Evolutionary conservation across 2,113 vertebrate species (phyloP).

Genomic region (Notarius quadriscutis): DNA sequence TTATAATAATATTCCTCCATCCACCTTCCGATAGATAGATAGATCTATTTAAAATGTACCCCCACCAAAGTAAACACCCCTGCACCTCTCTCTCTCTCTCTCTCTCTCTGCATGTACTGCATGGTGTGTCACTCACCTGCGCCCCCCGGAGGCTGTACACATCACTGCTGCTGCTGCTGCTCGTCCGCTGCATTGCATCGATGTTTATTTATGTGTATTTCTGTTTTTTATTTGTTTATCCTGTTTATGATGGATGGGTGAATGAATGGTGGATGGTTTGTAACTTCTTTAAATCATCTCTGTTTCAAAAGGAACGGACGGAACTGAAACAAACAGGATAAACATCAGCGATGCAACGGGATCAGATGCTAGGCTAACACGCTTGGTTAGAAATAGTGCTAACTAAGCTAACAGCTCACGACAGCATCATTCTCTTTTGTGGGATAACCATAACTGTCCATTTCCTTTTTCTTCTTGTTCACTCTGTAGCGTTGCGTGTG

Average conservation of each 20-base stretch:
- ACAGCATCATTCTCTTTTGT: slow-evolving; percentile 49
- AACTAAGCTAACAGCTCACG: slow-evolving; percentile 39
- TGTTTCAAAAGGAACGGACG: slow-evolving; percentile 33
- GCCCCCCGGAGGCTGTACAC: slow-evolving; percentile 61
- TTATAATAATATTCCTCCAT: no score
- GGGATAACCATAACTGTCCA: slow-evolving; percentile 50
- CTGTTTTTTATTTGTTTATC: slow-evolving; percentile 72
- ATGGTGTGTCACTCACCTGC: slow-evolving; percentile 62
- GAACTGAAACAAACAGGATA: slow-evolving; percentile 68
- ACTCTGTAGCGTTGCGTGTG: neutral
- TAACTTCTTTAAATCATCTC: neutral
- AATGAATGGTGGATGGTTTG: neutral
- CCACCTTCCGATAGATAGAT: neutral
- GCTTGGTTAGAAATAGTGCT: slow-evolving; percentile 64
- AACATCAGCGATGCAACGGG: slow-evolving; percentile 75
- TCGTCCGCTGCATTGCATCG: slow-evolving; percentile 55
- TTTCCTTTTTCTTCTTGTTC: neutral
- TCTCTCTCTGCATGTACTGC: slow-evolving; percentile 64
- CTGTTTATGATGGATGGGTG: slow-evolving; percentile 60
- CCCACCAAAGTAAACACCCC: neutral
- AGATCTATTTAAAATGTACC: neutral
- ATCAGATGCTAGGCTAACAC: slow-evolving; percentile 51
- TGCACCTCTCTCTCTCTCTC: slow-evolving; percentile 41
- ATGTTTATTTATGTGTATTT: slow-evolving; percentile 43
- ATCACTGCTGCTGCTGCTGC: slow-evolving; percentile 55